Conservation (phyloP, 92 coral and sea anemone species). For the Galaxea fascicularis region DNA sequence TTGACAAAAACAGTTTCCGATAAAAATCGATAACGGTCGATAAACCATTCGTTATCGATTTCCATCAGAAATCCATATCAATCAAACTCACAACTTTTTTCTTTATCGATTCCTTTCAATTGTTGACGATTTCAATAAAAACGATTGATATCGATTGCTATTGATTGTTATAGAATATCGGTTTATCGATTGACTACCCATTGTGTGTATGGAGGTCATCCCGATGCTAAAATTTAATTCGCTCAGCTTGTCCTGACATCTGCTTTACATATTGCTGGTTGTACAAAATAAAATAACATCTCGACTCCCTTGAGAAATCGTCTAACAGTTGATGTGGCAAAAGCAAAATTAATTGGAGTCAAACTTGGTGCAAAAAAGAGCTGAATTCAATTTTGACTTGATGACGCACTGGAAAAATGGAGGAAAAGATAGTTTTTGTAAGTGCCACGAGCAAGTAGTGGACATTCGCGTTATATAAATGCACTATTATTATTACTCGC, state of each 20-base stretch:
- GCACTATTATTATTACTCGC: no score
- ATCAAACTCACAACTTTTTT: not conserved
- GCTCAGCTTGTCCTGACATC: slow-evolving; percentile 40
- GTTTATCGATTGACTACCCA: slow-evolving; percentile 2
- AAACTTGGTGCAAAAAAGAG: slow-evolving; percentile 32
- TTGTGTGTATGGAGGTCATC: no score
- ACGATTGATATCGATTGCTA: not conserved
- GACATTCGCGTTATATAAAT: no score
- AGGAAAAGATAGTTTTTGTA: not conserved
- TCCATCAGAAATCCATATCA: not conserved
- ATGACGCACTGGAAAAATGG: slow-evolving; percentile 12
- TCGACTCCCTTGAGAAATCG: not conserved
- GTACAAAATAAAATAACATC: slow-evolving; percentile 15
- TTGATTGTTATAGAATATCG: not conserved
- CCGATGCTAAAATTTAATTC: slow-evolving; percentile 33
- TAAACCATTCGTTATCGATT: no score
- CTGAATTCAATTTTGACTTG: slow-evolving; percentile 24
- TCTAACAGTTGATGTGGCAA: slow-evolving; percentile 18
- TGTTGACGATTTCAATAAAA: not conserved
- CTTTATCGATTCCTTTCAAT: not conserved
- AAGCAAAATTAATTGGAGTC: slow-evolving; percentile 27
- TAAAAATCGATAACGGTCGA: not conserved
- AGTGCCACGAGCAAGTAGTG: no score
- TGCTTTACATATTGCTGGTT: slow-evolving; percentile 8
- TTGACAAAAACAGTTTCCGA: slow-evolving; percentile 1